Evolutionary conservation across 92 coral and sea anemone species (phyloP).

Genomic region (Epizoanthus ramosus): DNA sequence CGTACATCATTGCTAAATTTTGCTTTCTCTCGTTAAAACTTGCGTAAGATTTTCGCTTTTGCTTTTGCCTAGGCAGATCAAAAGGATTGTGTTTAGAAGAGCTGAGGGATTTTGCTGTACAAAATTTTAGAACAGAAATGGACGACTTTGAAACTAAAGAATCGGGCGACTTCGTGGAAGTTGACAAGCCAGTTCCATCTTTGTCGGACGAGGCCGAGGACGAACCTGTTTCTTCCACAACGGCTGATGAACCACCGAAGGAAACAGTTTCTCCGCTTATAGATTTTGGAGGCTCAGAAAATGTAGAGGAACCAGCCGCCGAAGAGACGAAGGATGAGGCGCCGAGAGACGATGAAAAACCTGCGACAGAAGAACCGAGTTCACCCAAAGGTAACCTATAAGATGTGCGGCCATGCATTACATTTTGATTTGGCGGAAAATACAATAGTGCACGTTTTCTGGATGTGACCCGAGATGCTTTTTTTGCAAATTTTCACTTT

Average conservation of each 20-base stretch:
- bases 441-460: slow-evolving; percentile 5
- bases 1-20: slow-evolving; percentile 34
- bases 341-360: slow-evolving; percentile 46
- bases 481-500: background rate
- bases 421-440: background rate
- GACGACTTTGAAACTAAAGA: slow-evolving; percentile 24
- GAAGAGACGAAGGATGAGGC: slow-evolving; percentile 48
- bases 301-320: slow-evolving; percentile 21
- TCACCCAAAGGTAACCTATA: slow-evolving; percentile 13
- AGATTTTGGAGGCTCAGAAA: slow-evolving; percentile 31
- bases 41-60: slow-evolving; percentile 40
- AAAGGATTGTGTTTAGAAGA: background rate
- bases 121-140: slow-evolving; percentile 15
- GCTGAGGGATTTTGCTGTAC: background rate
- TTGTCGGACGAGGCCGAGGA: slow-evolving; percentile 23
- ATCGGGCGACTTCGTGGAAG: slow-evolving; percentile 14
- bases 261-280: slow-evolving; percentile 31
- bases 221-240: slow-evolving; percentile 32
- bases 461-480: background rate
- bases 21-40: slow-evolving; percentile 13
- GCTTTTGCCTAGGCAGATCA: slow-evolving; percentile 17
- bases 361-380: slow-evolving; percentile 34
- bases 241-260: slow-evolving; percentile 35
- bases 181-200: slow-evolving; percentile 18
- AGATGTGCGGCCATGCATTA: slow-evolving; percentile 2